A percentile compares a stretch with the other conserved stretches of the same genome.
Conservation (phyloP, 2,888 invertebrate species). For the Cheilosia soror region DNA sequence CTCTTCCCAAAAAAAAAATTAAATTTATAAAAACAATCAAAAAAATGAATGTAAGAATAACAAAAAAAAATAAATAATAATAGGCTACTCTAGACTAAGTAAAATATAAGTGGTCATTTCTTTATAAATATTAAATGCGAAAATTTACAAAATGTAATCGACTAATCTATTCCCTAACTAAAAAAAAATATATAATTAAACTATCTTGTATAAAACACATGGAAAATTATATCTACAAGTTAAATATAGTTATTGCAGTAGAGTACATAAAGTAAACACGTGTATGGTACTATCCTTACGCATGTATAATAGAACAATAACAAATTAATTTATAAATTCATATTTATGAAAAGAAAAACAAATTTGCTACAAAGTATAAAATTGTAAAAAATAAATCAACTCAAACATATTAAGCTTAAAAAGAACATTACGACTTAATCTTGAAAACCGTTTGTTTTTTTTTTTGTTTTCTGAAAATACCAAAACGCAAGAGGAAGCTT, state of each 20-base stretch:
- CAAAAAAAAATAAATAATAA: not conserved
- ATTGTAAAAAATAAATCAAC: slow-evolving; percentile 48
- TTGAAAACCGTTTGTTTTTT: slow-evolving; percentile 15
- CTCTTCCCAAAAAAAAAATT: slow-evolving; percentile 1
- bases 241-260: slow-evolving; percentile 30
- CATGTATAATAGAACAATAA: slow-evolving; percentile 52
- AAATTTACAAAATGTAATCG: slow-evolving; percentile 8
- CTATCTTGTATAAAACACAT: slow-evolving; percentile 50
- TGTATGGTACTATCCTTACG: slow-evolving; percentile 26
- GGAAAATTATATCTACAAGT: slow-evolving; percentile 31
- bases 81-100: slow-evolving; percentile 1
- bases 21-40: not conserved
- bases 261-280: slow-evolving; percentile 40
- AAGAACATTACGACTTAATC: slow-evolving; percentile 54
- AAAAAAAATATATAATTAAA: slow-evolving; percentile 7
- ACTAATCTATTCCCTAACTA: slow-evolving; percentile 28
- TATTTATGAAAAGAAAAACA: slow-evolving; percentile 42
- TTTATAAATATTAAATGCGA: slow-evolving; percentile 13
- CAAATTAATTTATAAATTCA: slow-evolving; percentile 28
- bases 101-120: slow-evolving; percentile 16
- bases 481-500: slow-evolving; percentile 45
- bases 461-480: slow-evolving; percentile 1
- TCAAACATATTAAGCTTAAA: slow-evolving; percentile 42
- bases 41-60: not conserved
- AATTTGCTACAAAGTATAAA: slow-evolving; percentile 54